These are phyloP conservation scores for Vesta saturnalis DNA, from an alignment of 2,888 invertebrate species.

Conservation along the genomic window DNA sequence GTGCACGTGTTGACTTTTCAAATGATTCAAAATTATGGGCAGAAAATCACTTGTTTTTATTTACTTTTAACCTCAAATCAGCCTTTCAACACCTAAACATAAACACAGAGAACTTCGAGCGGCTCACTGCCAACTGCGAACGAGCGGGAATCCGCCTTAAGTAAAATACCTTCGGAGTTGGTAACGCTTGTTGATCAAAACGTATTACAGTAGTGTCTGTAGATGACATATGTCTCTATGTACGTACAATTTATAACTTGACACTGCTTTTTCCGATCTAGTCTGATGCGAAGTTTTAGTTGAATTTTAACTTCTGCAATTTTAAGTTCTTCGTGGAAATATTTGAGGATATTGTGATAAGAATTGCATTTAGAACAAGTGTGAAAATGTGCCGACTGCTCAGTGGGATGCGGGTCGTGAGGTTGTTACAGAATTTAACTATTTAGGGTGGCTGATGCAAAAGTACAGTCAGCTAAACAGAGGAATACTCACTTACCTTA, in stretches of 20 bases:
- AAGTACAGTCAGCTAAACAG: no score
- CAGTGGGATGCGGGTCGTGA: constrained; percentile 30
- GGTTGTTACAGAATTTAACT: constrained; percentile 27
- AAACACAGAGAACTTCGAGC: no score
- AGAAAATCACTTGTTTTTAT: no score
- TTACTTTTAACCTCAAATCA: no score
- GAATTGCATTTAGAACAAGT: constrained; percentile 4
- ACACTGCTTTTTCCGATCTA: neutral
- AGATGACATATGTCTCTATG: neutral
- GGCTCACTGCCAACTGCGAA: no score
- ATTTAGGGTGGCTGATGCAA: constrained; percentile 23
- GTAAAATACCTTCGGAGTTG: constrained; percentile 19
- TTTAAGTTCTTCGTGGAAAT: neutral
- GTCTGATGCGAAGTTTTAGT: constrained; percentile 3
- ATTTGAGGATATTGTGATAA: constrained; percentile 13
- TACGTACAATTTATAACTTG: constrained; percentile 7
- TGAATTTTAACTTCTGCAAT: no score
- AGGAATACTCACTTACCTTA: no score
- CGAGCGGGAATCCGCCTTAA: no score
- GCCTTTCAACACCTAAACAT: no score
- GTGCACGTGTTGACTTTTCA: no score
- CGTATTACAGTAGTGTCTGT: constrained; percentile 11
- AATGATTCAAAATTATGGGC: no score
- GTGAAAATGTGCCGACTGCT: constrained; percentile 14
- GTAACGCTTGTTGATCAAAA: constrained; percentile 19